These are phyloP conservation scores for Anguilla rostrata DNA, from an alignment of 2,113 vertebrate species.

Conservation along the genomic window DNA sequence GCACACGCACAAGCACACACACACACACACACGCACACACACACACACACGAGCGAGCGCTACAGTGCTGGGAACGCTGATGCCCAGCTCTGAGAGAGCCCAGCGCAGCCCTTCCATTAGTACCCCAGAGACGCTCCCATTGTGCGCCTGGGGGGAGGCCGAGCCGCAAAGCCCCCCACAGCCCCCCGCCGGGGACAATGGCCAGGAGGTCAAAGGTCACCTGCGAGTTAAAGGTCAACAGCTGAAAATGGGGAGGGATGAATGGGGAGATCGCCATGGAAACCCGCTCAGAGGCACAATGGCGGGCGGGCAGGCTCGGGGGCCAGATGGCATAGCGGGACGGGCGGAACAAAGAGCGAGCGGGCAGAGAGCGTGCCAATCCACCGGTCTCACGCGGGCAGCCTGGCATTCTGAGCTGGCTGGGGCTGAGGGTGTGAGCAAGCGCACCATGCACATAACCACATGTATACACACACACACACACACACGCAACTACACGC, in stretches of 20 bases:
- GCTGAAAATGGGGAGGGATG: slow-evolving; percentile 43
- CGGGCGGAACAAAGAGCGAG: slow-evolving; percentile 44
- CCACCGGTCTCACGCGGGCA: slow-evolving; percentile 40
- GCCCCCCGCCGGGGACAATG: slow-evolving; percentile 51
- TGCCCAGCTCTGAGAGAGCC: not conserved
- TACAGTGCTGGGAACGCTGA: not conserved
- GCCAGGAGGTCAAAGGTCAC: slow-evolving; percentile 55
- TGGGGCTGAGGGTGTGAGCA: slow-evolving; percentile 28
- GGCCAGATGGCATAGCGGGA: slow-evolving; percentile 35
- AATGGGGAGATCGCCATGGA: slow-evolving; percentile 16
- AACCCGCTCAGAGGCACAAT: not conserved
- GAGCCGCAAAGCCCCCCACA: not conserved
- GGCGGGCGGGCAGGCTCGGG: slow-evolving; percentile 14
- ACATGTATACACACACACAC: not conserved
- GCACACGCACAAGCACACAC: too few relatives aligned
- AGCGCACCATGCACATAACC: not conserved
- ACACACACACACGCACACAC: too few relatives aligned
- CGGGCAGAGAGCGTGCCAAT: slow-evolving; percentile 40
- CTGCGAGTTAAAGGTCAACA: slow-evolving; percentile 51
- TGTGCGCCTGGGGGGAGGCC: slow-evolving; percentile 38
- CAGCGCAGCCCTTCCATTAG: not conserved
- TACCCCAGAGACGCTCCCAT: slow-evolving; percentile 43
- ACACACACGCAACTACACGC: not conserved
- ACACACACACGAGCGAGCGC: too few relatives aligned
- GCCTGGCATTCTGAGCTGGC: slow-evolving; percentile 45